Evolutionary conservation across 2,797 vertebrate genomes (phyloP), one percentile per base, ranked within the genome.

Genomic region (Tragelaphus eurycerus): DNA sequence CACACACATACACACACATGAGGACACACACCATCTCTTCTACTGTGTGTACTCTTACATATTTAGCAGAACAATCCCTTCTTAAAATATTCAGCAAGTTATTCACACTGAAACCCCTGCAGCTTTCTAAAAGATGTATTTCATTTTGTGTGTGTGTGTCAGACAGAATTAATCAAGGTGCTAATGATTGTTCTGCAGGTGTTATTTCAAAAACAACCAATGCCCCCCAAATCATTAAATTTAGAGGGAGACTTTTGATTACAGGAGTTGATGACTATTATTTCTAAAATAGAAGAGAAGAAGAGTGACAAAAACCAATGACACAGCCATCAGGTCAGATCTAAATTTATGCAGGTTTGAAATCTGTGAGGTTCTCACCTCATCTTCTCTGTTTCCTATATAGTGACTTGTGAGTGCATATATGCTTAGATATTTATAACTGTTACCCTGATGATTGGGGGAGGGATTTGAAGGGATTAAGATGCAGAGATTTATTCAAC

Each of bases 161-260:
- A 98, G 93, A 95, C 97, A 94, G 95, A 98, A 98, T 98, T 98
- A 98, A 98, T 98, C 97, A 98, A 79, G 55, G 85, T 90, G 97
- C 85, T 98, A 98, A 98, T 95, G 92, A 96, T 85, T 97, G 97
- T 98, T 98, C 95, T 96, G 97, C 97, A 98, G 98, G 62, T 97
- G 95, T 74, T 98, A 87, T 94, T 98, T 98, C 79, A 97, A 97
- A 98, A 98, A 95, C 97, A 98, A 97, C 93, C 93, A 94, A 67
- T 87, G 31, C 93, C 48, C 97, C 92, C 86, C 50, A 82, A 96
- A 97, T 89, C 96, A 79, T 96, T 90, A 94, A 1, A 57, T 88
- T 93, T 96, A 3, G 74, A 60, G 88, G 60, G 60, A 92, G 54
- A 4, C 4, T 93, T 95, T 34, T 97, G 71, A 97, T 89, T 96